A percentile compares a stretch with the other conserved stretches of the same genome.
phyloP scores from a whole-genome alignment of 2,797 vertebrate genomes.

The Lepus townsendii region DNA sequence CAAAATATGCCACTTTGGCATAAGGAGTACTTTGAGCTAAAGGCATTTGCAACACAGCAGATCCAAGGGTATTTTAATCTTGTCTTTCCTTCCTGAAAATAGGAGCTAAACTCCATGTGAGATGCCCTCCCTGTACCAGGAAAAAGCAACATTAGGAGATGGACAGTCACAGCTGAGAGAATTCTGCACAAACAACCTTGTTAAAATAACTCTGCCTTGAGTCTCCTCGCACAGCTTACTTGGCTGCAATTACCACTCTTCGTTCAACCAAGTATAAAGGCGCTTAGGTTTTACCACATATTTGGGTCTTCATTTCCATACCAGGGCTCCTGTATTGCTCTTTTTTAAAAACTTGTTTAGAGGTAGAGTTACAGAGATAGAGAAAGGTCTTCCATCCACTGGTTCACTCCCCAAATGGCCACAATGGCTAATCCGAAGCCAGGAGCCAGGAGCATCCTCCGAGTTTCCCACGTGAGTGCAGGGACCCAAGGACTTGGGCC shows the following conservation, averaged over 20 bases:
- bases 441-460: too few species aligned
- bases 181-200: neutral
- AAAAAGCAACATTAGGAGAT: neutral
- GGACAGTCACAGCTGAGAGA: neutral
- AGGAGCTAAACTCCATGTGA: neutral
- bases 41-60: constrained; percentile 47
- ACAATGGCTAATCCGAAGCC: too few species aligned
- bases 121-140: neutral
- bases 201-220: neutral
- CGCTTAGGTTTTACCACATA: neutral
- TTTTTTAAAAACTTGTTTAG: too few species aligned
- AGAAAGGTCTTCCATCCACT: too few species aligned
- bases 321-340: neutral
- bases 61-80: constrained; percentile 20
- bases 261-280: neutral
- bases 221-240: neutral
- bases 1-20: constrained; percentile 51
- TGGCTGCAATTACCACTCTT: neutral
- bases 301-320: neutral
- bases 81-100: neutral
- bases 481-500: too few species aligned
- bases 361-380: too few species aligned
- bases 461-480: too few species aligned
- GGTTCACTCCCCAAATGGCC: too few species aligned
- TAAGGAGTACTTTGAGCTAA: constrained; percentile 25